A percentile compares a stretch with the other conserved stretches of the same genome.
Evolutionary conservation across 30 jellyfish, hydroid and myxozoan genomes (phyloP).

Genomic region (Hydractinia symbiolongicarpus): DNA sequence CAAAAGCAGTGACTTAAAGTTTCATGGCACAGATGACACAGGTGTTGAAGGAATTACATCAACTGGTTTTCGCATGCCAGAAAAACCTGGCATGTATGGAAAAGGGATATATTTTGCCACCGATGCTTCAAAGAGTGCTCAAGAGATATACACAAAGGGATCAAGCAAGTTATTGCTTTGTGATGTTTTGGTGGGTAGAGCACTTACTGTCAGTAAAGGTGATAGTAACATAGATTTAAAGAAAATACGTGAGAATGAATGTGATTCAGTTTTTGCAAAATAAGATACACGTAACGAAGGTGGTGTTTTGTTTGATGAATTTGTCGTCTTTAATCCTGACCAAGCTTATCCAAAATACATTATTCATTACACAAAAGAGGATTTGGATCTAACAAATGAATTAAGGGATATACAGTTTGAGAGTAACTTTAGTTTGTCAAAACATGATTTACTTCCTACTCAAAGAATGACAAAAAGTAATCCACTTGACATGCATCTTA

Average conservation of each 20-base stretch:
- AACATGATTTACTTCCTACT: not conserved
- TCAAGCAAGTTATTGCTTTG: constrained; percentile 50
- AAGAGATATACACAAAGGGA: constrained; percentile 50
- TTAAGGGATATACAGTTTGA: not conserved
- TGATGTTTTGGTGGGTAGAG: constrained; percentile 52
- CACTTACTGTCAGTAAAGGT: constrained; percentile 34
- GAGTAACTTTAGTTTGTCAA: not conserved
- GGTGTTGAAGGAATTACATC: constrained; percentile 43
- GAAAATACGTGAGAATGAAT: constrained; percentile 17
- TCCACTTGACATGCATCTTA: constrained; percentile 38
- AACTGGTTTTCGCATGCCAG: constrained; percentile 61
- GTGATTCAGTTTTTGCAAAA: constrained; percentile 56
- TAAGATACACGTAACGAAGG: constrained; percentile 42
- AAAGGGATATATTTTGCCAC: constrained; percentile 69
- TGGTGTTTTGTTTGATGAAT: constrained; percentile 63
- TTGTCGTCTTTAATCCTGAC: constrained; percentile 42
- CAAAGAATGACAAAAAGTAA: constrained; percentile 30
- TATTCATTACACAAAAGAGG: constrained; percentile 30
- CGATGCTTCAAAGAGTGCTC: constrained; percentile 79
- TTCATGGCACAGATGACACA: constrained; percentile 55
- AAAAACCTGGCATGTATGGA: constrained; percentile 60
- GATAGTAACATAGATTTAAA: constrained; percentile 1
- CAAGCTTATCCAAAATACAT: constrained; percentile 60
- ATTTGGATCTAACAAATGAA: constrained; percentile 19
- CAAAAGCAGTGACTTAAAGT: constrained; percentile 23